Conservation (phyloP, 2,797 vertebrate genomes). For the Acanthurus leucopareius region DNA sequence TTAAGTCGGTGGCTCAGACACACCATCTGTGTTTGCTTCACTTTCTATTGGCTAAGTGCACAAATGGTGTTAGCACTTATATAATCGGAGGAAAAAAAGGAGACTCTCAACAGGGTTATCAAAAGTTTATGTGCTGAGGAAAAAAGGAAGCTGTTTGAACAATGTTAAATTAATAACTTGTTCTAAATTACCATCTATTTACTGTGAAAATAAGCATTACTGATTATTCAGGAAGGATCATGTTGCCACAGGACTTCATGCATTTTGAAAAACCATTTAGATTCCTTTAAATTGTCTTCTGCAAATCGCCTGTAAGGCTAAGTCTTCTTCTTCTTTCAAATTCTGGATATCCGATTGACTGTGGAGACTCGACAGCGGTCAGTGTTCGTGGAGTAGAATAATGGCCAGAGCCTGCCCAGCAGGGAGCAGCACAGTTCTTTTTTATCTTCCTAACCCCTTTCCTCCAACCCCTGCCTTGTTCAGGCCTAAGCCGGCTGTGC, state of each 20-base stretch:
- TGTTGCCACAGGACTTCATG: background rate
- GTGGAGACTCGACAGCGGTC: conserved; percentile 22
- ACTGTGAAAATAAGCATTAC: conserved; percentile 14
- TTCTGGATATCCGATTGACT: background rate
- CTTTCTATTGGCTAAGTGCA: conserved; percentile 41
- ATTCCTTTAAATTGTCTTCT: conserved; percentile 1
- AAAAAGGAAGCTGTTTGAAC: conserved; percentile 20
- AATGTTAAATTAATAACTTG: conserved; percentile 5
- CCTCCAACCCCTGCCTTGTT: conserved; percentile 34
- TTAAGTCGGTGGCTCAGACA: conserved; percentile 43
- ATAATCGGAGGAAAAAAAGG: conserved; percentile 32
- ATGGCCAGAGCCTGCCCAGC: conserved; percentile 60
- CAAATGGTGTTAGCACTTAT: conserved; percentile 34
- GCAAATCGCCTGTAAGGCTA: background rate
- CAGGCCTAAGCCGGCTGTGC: conserved; percentile 33
- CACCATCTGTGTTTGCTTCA: conserved; percentile 50
- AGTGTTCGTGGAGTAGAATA: conserved; percentile 19
- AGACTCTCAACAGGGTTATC: conserved; percentile 35
- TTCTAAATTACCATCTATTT: background rate
- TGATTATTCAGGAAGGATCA: background rate
- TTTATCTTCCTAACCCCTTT: conserved; percentile 34
- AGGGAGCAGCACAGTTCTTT: conserved; percentile 73
- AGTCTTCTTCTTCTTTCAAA: background rate
- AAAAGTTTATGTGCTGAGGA: conserved; percentile 36
- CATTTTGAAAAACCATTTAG: background rate